Conservation (phyloP, 2,113 vertebrate genomes). For the Columbina picui region DNA sequence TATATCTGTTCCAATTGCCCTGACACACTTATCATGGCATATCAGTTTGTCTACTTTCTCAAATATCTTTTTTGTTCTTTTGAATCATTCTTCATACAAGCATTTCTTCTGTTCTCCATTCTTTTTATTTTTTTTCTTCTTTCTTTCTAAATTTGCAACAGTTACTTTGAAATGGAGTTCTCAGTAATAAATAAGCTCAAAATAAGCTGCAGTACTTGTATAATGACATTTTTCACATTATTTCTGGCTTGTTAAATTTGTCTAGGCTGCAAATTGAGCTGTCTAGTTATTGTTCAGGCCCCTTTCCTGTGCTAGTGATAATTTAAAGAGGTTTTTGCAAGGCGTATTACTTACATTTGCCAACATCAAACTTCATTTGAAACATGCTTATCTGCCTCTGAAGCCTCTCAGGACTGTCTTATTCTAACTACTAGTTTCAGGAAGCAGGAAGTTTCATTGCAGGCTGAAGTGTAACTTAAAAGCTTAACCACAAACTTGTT, state of each 20-base stretch:
- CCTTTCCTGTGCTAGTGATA: background rate
- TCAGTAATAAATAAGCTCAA: rapidly evolving
- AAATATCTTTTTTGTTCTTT: background rate
- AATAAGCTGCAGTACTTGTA: background rate
- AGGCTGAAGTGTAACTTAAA: background rate
- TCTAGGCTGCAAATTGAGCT: background rate
- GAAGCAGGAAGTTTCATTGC: background rate
- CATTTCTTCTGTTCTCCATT: background rate
- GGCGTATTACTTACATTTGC: background rate
- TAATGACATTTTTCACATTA: background rate
- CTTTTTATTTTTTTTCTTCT: background rate
- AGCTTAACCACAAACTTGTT: background rate
- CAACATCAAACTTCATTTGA: background rate
- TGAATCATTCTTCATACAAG: background rate
- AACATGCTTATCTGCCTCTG: background rate
- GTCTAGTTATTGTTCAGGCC: background rate
- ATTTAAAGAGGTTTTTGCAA: background rate
- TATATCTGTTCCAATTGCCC: background rate
- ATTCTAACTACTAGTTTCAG: background rate
- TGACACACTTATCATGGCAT: background rate
- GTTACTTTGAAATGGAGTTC: background rate
- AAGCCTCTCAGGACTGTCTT: background rate
- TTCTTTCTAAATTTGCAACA: background rate
- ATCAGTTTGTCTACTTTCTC: background rate
- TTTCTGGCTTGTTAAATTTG: background rate